phyloP scores from a whole-genome alignment of 2,888 invertebrate species.

The Trachelus tabidus region DNA sequence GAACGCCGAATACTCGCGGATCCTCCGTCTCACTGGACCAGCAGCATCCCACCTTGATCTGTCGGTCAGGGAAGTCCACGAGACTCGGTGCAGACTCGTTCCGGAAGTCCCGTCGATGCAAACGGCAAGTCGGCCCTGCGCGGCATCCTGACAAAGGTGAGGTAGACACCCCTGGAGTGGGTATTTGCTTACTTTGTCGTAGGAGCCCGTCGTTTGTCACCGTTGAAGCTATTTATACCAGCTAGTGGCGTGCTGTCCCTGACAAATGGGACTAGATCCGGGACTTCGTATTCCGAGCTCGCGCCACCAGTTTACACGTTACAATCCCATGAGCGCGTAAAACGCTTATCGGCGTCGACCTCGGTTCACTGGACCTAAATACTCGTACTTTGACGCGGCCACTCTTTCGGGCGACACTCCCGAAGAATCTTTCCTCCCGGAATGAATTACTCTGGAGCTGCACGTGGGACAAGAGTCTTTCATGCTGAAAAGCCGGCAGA shows the following conservation, averaged over 20 bases:
- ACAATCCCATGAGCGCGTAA: slow-evolving; percentile 22
- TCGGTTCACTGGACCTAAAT: no score
- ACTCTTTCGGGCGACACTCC: no score
- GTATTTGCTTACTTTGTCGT: slow-evolving; percentile 58
- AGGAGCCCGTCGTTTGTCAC: slow-evolving; percentile 58
- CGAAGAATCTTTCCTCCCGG: no score
- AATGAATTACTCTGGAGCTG: no score
- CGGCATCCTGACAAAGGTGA: not conserved
- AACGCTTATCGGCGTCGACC: slow-evolving; percentile 31
- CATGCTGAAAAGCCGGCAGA: not conserved
- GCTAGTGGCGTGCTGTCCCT: slow-evolving; percentile 44
- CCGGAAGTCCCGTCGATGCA: no score
- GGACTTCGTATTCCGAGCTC: slow-evolving; percentile 38
- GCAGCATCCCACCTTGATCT: no score
- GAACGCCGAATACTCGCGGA: not conserved
- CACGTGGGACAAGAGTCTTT: no score
- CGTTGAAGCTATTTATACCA: slow-evolving; percentile 57
- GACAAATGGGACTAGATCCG: slow-evolving; percentile 54
- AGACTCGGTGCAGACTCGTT: no score
- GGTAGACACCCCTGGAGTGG: not conserved
- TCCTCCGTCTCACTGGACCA: no score
- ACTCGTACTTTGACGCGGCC: no score
- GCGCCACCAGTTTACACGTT: slow-evolving; percentile 21
- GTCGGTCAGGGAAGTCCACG: no score
- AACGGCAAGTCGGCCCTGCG: no score